Conservation (phyloP, 2,888 invertebrate genomes). For the Trichacis sp. region DNA sequence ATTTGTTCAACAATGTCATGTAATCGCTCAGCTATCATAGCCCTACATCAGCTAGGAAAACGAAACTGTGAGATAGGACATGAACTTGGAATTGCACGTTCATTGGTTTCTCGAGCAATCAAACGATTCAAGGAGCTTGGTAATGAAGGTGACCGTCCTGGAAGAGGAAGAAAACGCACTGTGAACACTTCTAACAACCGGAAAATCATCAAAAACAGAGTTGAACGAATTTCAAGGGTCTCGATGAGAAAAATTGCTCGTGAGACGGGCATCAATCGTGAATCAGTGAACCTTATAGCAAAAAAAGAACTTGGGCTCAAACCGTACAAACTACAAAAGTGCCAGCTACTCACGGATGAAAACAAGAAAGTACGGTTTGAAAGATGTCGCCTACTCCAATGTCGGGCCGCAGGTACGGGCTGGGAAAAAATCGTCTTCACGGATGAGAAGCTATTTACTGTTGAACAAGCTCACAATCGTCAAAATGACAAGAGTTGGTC, state of each 20-base stretch:
- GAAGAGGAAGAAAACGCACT: conserved; percentile 8
- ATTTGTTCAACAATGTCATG: no score
- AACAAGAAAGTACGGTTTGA: background rate
- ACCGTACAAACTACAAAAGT: conserved; percentile 2
- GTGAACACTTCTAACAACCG: conserved; percentile 8
- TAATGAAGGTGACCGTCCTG: conserved; percentile 8
- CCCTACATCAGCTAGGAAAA: no score
- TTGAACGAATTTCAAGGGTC: background rate
- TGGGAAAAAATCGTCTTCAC: conserved; percentile 4
- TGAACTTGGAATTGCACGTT: no score
- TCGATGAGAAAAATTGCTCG: conserved; percentile 5
- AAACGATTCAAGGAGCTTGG: conserved; percentile 7
- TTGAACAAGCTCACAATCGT: conserved; percentile 3
- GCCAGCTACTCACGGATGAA: background rate
- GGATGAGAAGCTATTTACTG: conserved; percentile 7
- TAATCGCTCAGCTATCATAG: no score
- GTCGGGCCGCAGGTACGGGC: conserved; percentile 3
- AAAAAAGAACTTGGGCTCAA: conserved; percentile 9
- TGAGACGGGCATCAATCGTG: conserved; percentile 5
- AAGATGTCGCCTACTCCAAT: background rate
- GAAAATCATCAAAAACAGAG: conserved; percentile 8
- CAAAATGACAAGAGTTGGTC: conserved; percentile 7
- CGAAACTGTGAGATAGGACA: no score
- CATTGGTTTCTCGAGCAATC: background rate
- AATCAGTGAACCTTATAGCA: conserved; percentile 3